Evolutionary conservation across 2,888 invertebrate species (phyloP).

Genomic region (Sinohyriopsis cumingii): DNA sequence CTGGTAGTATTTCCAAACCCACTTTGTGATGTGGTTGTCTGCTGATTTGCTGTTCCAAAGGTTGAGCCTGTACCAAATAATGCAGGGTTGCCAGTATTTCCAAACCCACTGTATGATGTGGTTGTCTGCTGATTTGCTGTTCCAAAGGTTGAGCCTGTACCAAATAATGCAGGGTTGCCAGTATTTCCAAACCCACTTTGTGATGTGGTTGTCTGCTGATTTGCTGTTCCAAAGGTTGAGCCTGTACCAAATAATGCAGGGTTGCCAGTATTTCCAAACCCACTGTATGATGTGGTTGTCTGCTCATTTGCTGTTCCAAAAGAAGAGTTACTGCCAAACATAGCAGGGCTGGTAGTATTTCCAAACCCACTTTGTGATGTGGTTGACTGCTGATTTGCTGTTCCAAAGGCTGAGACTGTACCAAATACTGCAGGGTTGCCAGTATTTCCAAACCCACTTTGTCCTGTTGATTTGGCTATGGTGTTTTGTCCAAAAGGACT

Average conservation of each 20-base stretch:
- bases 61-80: background rate
- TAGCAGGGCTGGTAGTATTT: background rate
- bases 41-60: background rate
- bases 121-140: no score
- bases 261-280: background rate
- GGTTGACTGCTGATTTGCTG: background rate
- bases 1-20: background rate
- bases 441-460: no score
- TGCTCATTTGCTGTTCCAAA: slow-evolving; percentile 1
- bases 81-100: background rate
- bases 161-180: background rate
- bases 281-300: no score
- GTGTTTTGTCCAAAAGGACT: background rate
- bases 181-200: background rate
- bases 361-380: slow-evolving; percentile 1
- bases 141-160: background rate
- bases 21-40: no score
- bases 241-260: background rate
- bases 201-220: no score
- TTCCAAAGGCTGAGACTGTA: background rate
- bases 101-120: no score
- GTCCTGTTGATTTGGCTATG: background rate
- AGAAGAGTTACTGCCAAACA: background rate
- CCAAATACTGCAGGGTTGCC: no score
- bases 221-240: background rate